These are phyloP conservation scores for Piezodorus guildinii DNA, from an alignment of 1,140 invertebrate genomes.

Conservation along the genomic window DNA sequence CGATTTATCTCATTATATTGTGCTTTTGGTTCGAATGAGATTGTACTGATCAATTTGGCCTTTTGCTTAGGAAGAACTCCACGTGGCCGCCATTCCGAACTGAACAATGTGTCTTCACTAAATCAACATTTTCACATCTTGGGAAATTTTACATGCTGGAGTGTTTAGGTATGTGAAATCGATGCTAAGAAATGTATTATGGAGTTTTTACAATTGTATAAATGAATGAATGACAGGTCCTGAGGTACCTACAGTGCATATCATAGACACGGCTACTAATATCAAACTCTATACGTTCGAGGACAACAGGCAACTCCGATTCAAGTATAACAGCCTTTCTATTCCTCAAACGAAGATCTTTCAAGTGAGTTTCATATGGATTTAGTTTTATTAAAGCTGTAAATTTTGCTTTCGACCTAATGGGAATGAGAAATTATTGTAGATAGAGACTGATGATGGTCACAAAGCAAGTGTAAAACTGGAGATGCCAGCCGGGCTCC, in stretches of 20 bases:
- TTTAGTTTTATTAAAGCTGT: background rate
- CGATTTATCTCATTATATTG: too few relatives aligned
- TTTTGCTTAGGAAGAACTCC: background rate
- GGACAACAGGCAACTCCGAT: slow-evolving; percentile 38
- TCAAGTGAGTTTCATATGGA: slow-evolving; percentile 33
- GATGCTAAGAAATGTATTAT: background rate
- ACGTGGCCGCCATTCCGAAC: slow-evolving; percentile 24
- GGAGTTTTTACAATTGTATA: background rate
- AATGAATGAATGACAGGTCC: slow-evolving; percentile 37
- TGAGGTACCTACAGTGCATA: slow-evolving; percentile 48
- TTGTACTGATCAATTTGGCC: background rate
- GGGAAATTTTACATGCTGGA: slow-evolving; percentile 42
- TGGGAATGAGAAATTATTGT: slow-evolving; percentile 10
- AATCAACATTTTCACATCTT: slow-evolving; percentile 30
- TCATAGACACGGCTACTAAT: slow-evolving; percentile 44
- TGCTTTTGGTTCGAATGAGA: too few relatives aligned
- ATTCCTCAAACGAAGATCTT: slow-evolving; percentile 46
- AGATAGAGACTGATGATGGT: slow-evolving; percentile 41
- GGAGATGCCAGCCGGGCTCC: slow-evolving; percentile 59
- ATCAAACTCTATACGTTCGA: slow-evolving; percentile 44
- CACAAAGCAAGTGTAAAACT: slow-evolving; percentile 49
- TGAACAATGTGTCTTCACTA: slow-evolving; percentile 29
- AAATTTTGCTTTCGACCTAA: background rate
- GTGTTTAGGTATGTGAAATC: slow-evolving; percentile 41
- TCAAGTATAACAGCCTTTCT: slow-evolving; percentile 40